Percentiles rank a stretch among this genome's conserved stretches.
Evolutionary conservation across 1,140 invertebrate genomes (phyloP).

Genomic region (Leptonema lineaticorne): DNA sequence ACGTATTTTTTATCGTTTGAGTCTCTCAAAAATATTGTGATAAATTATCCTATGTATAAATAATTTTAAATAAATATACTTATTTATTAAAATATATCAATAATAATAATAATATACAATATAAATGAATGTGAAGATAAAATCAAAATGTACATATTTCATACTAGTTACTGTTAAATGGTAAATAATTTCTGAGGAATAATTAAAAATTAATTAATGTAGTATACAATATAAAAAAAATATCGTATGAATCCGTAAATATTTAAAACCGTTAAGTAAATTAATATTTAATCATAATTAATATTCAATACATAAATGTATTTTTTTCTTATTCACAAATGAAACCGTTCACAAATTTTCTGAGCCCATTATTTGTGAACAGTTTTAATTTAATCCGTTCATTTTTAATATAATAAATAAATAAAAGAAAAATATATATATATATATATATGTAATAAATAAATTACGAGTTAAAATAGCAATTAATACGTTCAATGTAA

Average conservation of each 20-base stretch:
- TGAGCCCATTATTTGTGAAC: constrained; percentile 41
- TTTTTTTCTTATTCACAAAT: too few species aligned
- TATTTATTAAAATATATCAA: neutral
- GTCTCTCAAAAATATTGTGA: constrained; percentile 22
- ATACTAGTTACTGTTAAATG: too few species aligned
- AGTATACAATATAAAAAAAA: neutral
- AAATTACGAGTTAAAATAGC: too few species aligned
- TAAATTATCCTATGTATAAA: constrained; percentile 12
- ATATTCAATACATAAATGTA: too few species aligned
- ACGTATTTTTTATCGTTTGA: constrained; percentile 10
- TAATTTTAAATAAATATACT: neutral
- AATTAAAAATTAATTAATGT: too few species aligned
- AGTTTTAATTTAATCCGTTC: constrained; percentile 25
- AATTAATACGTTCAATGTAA: too few species aligned
- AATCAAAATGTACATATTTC: too few species aligned
- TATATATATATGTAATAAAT: neutral
- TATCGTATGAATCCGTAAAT: neutral
- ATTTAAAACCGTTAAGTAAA: too few species aligned
- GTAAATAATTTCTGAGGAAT: too few species aligned
- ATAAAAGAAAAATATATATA: neutral
- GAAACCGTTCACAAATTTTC: constrained; percentile 37
- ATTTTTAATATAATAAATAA: neutral
- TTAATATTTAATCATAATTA: too few species aligned
- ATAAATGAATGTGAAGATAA: too few species aligned
- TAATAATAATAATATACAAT: too few species aligned